A percentile compares a stretch with the other conserved stretches of the same genome.
These are phyloP conservation scores for Psix sp. DNA, from an alignment of 1,140 invertebrate genomes.

Conservation along the genomic window DNA sequence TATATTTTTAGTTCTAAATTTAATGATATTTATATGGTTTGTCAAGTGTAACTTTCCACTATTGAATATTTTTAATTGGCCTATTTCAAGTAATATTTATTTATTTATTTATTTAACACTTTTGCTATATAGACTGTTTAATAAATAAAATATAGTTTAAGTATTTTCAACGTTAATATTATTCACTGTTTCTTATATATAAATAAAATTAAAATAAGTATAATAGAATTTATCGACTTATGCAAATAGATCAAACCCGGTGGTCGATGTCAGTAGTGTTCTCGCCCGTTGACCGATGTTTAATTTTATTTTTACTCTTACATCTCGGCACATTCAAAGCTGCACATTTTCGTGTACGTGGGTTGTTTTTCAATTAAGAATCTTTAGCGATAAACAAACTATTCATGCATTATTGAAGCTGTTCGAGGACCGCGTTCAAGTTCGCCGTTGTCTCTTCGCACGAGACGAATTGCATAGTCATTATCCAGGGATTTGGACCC, in stretches of 20 bases:
- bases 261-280: slow-evolving; percentile 54
- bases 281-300: slow-evolving; percentile 13
- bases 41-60: too few relatives aligned
- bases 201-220: slow-evolving; percentile 1
- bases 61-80: too few relatives aligned
- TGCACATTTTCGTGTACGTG: slow-evolving; percentile 61
- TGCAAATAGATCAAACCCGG: slow-evolving; percentile 32
- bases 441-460: slow-evolving; percentile 54
- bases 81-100: too few relatives aligned
- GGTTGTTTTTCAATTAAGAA: slow-evolving; percentile 64
- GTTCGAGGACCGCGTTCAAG: slow-evolving; percentile 34
- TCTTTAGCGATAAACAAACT: slow-evolving; percentile 64
- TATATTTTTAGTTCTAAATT: too few relatives aligned
- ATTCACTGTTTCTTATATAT: too few relatives aligned
- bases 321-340: slow-evolving; percentile 44
- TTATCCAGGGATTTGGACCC: slow-evolving; percentile 32
- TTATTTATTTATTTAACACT: too few relatives aligned
- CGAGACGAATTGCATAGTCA: slow-evolving; percentile 39
- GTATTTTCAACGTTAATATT: too few relatives aligned
- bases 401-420: slow-evolving; percentile 71
- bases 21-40: too few relatives aligned
- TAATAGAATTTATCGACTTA: slow-evolving; percentile 18
- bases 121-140: too few relatives aligned
- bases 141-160: too few relatives aligned
- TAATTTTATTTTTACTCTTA: slow-evolving; percentile 22